Evolutionary conservation across 2,888 invertebrate species (phyloP).

Genomic region (Yponomeuta cagnagella): DNA sequence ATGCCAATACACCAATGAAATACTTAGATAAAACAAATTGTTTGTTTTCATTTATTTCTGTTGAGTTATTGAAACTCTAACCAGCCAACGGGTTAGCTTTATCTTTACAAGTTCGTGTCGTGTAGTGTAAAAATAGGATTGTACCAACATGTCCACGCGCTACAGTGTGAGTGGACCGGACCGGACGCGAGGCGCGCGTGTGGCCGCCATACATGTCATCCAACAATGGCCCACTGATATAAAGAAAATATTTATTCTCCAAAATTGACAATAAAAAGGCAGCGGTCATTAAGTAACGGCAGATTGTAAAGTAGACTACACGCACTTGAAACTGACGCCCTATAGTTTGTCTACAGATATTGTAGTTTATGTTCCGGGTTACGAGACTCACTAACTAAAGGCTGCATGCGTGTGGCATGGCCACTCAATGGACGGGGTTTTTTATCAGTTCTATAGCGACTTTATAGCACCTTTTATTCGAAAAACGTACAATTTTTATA

Average conservation of each 20-base stretch:
- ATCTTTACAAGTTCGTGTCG: constrained; percentile 29
- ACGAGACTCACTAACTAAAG: background rate
- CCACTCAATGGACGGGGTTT: background rate
- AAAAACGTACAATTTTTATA: background rate
- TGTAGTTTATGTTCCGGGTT: constrained; percentile 33
- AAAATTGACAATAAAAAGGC: constrained; percentile 63
- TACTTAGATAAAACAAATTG: too few relatives aligned
- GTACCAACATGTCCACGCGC: constrained; percentile 31
- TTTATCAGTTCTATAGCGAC: background rate
- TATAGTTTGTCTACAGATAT: constrained; percentile 42
- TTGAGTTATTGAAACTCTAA: too few relatives aligned
- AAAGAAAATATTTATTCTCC: constrained; percentile 75
- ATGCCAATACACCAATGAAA: too few relatives aligned
- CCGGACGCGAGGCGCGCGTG: constrained; percentile 48
- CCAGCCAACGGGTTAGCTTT: too few relatives aligned
- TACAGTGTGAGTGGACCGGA: constrained; percentile 24
- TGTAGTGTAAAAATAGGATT: constrained; percentile 37
- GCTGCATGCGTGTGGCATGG: constrained; percentile 6
- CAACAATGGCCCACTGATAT: constrained; percentile 71
- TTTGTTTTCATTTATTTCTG: too few relatives aligned
- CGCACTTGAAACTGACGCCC: constrained; percentile 23
- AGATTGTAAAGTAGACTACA: constrained; percentile 43
- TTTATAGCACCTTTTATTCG: background rate
- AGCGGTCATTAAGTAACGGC: constrained; percentile 23
- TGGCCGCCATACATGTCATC: constrained; percentile 64